These are phyloP conservation scores for Ophion obscuratus DNA, from an alignment of 2,888 invertebrate genomes.

Conservation along the genomic window DNA sequence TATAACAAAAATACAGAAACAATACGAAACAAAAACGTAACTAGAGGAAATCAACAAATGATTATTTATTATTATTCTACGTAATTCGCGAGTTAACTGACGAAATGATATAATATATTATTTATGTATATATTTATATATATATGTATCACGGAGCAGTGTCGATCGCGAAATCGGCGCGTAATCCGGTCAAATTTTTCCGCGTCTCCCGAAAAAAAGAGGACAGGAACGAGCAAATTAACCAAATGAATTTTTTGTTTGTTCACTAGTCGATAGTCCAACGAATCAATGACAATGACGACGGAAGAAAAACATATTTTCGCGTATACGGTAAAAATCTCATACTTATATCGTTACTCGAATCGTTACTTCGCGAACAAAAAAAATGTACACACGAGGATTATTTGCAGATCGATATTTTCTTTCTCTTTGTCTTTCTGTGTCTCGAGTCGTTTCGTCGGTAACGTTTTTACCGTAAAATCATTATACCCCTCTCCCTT, in stretches of 20 bases:
- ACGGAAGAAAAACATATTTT: conserved; percentile 54
- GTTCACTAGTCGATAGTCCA: conserved; percentile 6
- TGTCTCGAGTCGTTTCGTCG: conserved; percentile 17
- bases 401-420: conserved; percentile 25
- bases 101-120: conserved; percentile 43
- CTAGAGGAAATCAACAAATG: conserved; percentile 79
- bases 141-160: conserved; percentile 62
- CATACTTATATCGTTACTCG: conserved; percentile 8
- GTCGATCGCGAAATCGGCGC: conserved; percentile 60
- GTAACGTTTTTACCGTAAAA: conserved; percentile 39
- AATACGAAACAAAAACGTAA: conserved; percentile 82
- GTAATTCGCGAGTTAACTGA: conserved; percentile 63
- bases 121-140: conserved; percentile 39
- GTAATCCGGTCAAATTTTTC: conserved; percentile 23
- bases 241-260: conserved; percentile 30
- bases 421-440: not conserved
- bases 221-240: conserved; percentile 17
- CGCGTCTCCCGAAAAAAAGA: not conserved
- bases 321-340: conserved; percentile 56
- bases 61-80: conserved; percentile 51
- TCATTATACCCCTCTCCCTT: conserved; percentile 15
- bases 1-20: conserved; percentile 80
- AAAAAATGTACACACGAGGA: conserved; percentile 48
- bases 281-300: conserved; percentile 27
- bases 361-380: conserved; percentile 44